Evolutionary conservation across 2,888 invertebrate species (phyloP), one percentile per base, ranked within the genome.

Genomic region (Xylota segnis): DNA sequence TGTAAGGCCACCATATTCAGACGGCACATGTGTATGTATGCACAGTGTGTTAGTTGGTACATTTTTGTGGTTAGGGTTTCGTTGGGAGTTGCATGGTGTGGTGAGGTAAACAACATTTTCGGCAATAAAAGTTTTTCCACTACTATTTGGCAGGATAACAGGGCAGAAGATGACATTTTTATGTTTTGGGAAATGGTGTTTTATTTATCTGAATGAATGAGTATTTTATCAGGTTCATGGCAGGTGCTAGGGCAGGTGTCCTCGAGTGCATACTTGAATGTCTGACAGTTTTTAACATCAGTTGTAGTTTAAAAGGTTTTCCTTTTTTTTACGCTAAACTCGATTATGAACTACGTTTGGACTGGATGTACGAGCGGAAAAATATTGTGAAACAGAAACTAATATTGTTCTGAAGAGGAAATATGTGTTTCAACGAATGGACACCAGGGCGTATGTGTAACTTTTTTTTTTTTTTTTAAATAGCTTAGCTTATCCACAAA

Each of bases 151-250:
- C 79, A 68, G 70, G 74, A 83, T 68, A 63, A 52, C 79, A 70
- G 54, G 47, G 63, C 43, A 50, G 14, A 56, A 54, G 74, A 83
- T 74, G 83, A 63, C 79, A 79, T 84, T 79, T 84, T 79, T 75
- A 79, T 75, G 65, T 75, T 70, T 52, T 32, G 68, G 72, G 32
- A 81, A 72, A 43, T 74, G 40, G 5, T 45, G 10, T 32, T n/a
- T 12, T 47, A 16, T 63, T 4, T 16, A 10, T 10, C 16, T 32
- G 9, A 34, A 66, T 52, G 37, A 52, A 9, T 32, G 5, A 4
- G 50, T 50, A 23, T 50, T 50, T 50, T 50, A 50, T 23, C 23
- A 18, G 7, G 18, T 47, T 0, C 18, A 18, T 18, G 14, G 43
- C 43, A 43, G 43, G 14, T 43, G 47, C 9, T 18, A 47, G 18